These are phyloP conservation scores for Pristiophorus japonicus DNA, from an alignment of 2,113 vertebrate genomes.

Conservation along the genomic window DNA sequence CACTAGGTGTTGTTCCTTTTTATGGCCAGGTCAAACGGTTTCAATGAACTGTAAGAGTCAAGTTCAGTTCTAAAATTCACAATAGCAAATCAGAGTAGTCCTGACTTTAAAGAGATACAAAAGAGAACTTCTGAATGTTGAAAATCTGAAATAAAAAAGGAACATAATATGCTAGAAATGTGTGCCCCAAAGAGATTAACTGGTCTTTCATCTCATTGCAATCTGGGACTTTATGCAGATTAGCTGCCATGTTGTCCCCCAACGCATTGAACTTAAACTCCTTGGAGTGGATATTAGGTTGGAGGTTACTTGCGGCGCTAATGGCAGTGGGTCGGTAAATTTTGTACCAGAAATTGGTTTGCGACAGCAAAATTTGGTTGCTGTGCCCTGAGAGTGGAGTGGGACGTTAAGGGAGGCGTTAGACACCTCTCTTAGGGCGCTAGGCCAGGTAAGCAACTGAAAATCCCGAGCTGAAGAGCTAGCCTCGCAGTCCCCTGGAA, in stretches of 20 bases:
- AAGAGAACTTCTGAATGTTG: not conserved
- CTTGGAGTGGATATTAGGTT: too few relatives aligned
- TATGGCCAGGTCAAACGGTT: slow-evolving; percentile 6
- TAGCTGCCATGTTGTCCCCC: not conserved
- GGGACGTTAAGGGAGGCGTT: too few relatives aligned
- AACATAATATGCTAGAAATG: not conserved
- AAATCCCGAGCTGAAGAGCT: too few relatives aligned
- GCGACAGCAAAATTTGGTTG: too few relatives aligned
- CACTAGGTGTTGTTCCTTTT: slow-evolving; percentile 23
- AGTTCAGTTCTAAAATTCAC: slow-evolving; percentile 6
- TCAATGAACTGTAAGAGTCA: slow-evolving; percentile 20
- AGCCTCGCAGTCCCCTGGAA: too few relatives aligned
- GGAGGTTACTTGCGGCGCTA: too few relatives aligned
- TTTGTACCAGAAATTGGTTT: too few relatives aligned
- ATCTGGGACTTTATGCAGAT: not conserved
- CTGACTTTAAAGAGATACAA: not conserved
- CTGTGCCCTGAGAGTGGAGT: too few relatives aligned
- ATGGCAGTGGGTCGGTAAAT: too few relatives aligned
- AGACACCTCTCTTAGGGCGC: too few relatives aligned
- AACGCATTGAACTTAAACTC: not conserved
- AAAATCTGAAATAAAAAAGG: slow-evolving; percentile 15
- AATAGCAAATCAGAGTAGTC: not conserved
- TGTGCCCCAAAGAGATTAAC: not conserved
- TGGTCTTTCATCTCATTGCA: not conserved
- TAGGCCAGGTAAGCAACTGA: too few relatives aligned